Evolutionary conservation across 1,140 invertebrate genomes (phyloP).

Genomic region (Temnothorax longispinosus): DNA sequence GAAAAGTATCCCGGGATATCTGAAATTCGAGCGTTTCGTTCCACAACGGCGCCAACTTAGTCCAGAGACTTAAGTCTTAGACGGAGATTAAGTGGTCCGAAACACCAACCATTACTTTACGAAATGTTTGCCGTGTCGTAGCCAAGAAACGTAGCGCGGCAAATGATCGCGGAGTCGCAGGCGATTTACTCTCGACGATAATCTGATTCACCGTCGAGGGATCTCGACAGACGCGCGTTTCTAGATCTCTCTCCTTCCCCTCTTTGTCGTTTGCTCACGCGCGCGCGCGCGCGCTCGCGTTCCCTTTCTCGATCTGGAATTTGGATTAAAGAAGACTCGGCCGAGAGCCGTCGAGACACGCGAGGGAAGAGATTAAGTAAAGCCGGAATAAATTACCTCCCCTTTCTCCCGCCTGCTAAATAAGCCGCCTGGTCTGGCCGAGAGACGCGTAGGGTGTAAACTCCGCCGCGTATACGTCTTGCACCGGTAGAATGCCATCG

Average conservation of each 20-base stretch:
- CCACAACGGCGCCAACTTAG: not conserved
- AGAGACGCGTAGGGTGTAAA: conserved; percentile 60
- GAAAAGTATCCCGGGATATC: not conserved
- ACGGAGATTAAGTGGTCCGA: conserved; percentile 2
- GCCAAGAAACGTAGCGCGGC: not conserved
- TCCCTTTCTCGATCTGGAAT: conserved; percentile 65
- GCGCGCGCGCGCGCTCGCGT: not conserved
- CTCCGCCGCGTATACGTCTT: conserved; percentile 58
- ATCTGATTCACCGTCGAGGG: conserved; percentile 59
- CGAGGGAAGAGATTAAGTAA: conserved; percentile 71
- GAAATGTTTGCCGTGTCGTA: not conserved
- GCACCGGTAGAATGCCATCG: conserved; percentile 60
- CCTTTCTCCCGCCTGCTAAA: conserved; percentile 49
- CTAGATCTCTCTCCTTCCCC: conserved; percentile 53
- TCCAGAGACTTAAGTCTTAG: not conserved
- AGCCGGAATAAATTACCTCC: conserved; percentile 76
- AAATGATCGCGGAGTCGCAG: not conserved
- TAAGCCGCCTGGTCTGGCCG: conserved; percentile 67
- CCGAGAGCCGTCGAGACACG: conserved; percentile 48
- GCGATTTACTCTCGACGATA: conserved; percentile 44
- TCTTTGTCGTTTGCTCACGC: not conserved
- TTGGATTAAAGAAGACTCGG: conserved; percentile 70
- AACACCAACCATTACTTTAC: conserved; percentile 22
- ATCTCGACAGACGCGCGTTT: conserved; percentile 64
- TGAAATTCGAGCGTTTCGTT: not conserved